A percentile compares a stretch with the other conserved stretches of the same genome.
phyloP scores from a whole-genome alignment of 2,113 vertebrate genomes.

The Phainopepla nitens region DNA sequence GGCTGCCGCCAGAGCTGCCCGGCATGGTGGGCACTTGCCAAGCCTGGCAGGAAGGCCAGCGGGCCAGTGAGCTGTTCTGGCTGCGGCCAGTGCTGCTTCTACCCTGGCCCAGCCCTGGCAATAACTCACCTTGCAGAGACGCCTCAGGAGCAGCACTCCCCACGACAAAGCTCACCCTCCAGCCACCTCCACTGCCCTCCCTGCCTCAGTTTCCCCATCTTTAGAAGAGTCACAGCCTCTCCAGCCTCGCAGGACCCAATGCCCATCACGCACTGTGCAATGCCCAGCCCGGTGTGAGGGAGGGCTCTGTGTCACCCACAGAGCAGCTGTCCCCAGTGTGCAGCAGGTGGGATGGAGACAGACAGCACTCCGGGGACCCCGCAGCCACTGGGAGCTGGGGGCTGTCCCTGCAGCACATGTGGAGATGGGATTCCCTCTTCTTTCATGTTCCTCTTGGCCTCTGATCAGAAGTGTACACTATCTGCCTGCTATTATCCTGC shows the following conservation, averaged over 20 bases:
- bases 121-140: neutral
- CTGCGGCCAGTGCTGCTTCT: rapidly evolving
- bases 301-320: rapidly evolving
- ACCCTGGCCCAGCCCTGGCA: neutral
- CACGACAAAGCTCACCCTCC: rapidly evolving
- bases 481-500: constrained; percentile 49
- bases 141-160: neutral
- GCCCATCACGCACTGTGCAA: neutral
- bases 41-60: neutral
- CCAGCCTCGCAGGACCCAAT: rapidly evolving
- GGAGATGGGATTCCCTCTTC: neutral
- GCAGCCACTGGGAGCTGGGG: neutral
- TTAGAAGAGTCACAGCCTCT: neutral
- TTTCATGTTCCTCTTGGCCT: constrained; percentile 19
- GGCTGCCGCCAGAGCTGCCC: constrained; percentile 9
- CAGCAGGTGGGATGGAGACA: neutral
- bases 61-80: neutral
- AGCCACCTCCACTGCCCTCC: neutral
- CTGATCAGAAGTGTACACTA: neutral
- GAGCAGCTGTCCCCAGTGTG: neutral
- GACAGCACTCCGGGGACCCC: rapidly evolving
- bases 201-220: neutral
- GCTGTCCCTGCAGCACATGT: neutral
- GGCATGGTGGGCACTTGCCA: neutral
- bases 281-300: rapidly evolving